Evolutionary conservation across 2,113 vertebrate genomes (phyloP).

Genomic region (Hemiprocne comata): DNA sequence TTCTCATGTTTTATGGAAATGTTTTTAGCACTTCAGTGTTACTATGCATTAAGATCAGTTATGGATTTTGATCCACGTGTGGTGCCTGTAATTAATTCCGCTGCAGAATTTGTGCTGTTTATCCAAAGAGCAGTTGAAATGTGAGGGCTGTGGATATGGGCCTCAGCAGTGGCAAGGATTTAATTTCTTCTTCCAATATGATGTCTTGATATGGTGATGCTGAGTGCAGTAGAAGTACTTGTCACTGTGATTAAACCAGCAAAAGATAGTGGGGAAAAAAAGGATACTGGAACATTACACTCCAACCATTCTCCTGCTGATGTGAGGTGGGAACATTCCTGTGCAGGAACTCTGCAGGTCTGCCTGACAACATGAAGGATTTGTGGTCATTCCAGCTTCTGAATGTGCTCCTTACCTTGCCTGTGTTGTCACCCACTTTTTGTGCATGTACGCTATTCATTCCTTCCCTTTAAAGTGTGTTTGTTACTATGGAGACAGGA

Average conservation of each 20-base stretch:
- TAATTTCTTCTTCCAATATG: neutral
- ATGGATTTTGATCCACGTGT: neutral
- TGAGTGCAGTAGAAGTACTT: neutral
- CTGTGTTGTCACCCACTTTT: neutral
- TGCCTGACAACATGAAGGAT: too few relatives aligned
- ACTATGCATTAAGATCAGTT: fast-evolving
- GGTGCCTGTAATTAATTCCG: neutral
- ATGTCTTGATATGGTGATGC: fast-evolving
- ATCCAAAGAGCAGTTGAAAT: neutral
- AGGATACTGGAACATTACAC: fast-evolving
- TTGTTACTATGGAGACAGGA: conserved; percentile 17
- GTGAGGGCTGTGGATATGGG: neutral
- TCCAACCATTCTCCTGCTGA: neutral
- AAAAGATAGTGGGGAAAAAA: neutral
- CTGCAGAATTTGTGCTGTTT: neutral
- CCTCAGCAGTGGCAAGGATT: neutral
- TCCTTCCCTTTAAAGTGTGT: neutral
- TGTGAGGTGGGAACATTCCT: neutral
- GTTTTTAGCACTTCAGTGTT: neutral
- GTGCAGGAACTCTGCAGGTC: neutral
- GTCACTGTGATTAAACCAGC: neutral
- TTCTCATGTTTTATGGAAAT: neutral
- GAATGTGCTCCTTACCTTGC: neutral
- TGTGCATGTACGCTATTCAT: neutral
- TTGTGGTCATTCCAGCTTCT: neutral